phyloP scores from a whole-genome alignment of 2,797 vertebrate species.

The Propithecus perrieri region DNA sequence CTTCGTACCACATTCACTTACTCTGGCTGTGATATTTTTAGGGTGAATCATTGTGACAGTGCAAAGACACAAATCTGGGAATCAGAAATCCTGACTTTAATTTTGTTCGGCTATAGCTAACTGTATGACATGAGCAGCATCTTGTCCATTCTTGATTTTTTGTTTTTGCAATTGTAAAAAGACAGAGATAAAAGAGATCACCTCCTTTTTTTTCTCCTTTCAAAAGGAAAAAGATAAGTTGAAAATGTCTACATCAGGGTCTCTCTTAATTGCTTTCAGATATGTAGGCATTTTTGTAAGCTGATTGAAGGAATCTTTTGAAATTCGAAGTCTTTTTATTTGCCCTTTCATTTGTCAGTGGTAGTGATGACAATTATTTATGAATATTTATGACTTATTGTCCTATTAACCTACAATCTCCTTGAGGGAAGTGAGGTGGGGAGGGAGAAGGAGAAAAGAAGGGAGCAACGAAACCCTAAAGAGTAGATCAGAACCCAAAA shows the following conservation, averaged over 20 bases:
- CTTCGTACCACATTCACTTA: not conserved
- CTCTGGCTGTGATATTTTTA: not conserved
- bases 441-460: not conserved
- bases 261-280: not conserved
- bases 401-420: not conserved
- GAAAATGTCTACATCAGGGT: not conserved
- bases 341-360: not conserved
- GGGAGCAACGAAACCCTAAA: not conserved
- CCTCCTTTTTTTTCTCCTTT: not conserved
- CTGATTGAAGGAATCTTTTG: not conserved
- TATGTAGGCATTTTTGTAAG: not conserved
- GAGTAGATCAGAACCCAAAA: not conserved
- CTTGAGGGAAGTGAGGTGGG: not conserved
- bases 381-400: not conserved
- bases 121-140: not conserved
- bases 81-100: not conserved
- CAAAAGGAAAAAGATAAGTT: not conserved
- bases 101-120: not conserved
- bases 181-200: not conserved
- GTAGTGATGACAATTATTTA: not conserved
- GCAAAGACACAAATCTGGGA: not conserved
- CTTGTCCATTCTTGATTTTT: not conserved
- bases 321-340: not conserved
- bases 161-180: not conserved
- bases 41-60: not conserved